Evolutionary conservation across 1,140 invertebrate genomes (phyloP).

Genomic region (Nasonia longicornis): DNA sequence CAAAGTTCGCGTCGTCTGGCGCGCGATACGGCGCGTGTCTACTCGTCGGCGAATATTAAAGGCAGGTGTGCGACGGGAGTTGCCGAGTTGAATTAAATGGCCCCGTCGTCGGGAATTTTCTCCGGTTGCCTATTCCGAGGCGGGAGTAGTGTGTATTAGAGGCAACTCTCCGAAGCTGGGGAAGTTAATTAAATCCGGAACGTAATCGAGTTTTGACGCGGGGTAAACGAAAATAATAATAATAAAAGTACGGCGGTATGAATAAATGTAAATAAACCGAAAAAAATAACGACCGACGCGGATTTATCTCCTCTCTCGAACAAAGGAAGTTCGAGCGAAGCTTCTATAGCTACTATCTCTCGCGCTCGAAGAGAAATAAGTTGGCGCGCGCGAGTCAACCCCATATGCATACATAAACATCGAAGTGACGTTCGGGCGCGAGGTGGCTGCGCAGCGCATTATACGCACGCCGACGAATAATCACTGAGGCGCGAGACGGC

Average conservation of each 20-base stretch:
- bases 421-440: neutral
- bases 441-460: neutral
- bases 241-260: no score
- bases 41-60: neutral
- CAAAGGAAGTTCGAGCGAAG: neutral
- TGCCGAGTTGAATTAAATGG: slow-evolving; percentile 13
- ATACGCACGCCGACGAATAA: neutral
- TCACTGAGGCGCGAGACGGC: neutral
- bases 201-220: no score
- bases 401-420: neutral
- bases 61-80: slow-evolving; percentile 9
- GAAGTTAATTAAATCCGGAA: no score
- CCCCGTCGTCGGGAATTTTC: neutral
- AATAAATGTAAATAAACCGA: no score
- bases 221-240: no score
- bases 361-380: neutral
- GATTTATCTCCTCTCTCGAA: no score
- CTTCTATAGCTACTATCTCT: no score
- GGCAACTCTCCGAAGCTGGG: no score
- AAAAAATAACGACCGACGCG: no score
- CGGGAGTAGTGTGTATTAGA: neutral
- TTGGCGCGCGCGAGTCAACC: neutral
- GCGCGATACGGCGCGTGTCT: neutral
- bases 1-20: neutral
- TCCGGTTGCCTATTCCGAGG: neutral